Percentiles rank a stretch among this genome's conserved stretches.
Evolutionary conservation across 2,888 invertebrate genomes (phyloP).

Genomic region (Blastobasis lacticolella): DNA sequence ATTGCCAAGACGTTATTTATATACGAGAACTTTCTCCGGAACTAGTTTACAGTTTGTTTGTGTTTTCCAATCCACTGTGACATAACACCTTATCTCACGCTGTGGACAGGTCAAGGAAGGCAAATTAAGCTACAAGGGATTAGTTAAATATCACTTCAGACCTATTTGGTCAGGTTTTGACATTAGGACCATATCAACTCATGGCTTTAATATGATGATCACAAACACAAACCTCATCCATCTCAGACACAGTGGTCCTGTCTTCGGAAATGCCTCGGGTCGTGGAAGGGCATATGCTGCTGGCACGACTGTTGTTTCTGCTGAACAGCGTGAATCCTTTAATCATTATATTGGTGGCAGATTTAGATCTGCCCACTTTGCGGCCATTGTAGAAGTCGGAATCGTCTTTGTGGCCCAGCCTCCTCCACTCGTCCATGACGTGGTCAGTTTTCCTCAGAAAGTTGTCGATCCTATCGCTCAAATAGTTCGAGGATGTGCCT

Average conservation of each 20-base stretch:
- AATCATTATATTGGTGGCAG: slow-evolving; percentile 88
- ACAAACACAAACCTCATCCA: slow-evolving; percentile 75
- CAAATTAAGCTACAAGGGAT: too few species aligned
- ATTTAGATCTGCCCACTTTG: slow-evolving; percentile 77
- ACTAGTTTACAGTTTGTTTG: neutral
- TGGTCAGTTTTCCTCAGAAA: slow-evolving; percentile 90
- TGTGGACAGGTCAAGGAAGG: too few species aligned
- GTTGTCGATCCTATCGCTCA: slow-evolving; percentile 84
- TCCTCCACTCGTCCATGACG: slow-evolving; percentile 90
- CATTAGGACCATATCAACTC: slow-evolving; percentile 2
- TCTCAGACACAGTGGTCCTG: slow-evolving; percentile 77
- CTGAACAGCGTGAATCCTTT: slow-evolving; percentile 84
- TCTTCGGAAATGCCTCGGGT: slow-evolving; percentile 76
- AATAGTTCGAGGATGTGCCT: slow-evolving; percentile 83
- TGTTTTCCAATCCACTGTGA: neutral
- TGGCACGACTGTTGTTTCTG: slow-evolving; percentile 70
- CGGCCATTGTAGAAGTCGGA: slow-evolving; percentile 46
- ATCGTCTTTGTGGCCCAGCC: slow-evolving; percentile 77
- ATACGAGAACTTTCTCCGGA: too few species aligned
- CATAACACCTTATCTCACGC: too few species aligned
- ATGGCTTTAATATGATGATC: slow-evolving; percentile 18
- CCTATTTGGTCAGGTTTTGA: too few species aligned
- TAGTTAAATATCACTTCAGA: too few species aligned
- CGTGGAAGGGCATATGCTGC: slow-evolving; percentile 64
- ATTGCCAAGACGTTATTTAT: too few species aligned